Base-by-base conservation (phyloP, 1,140 invertebrate genomes). In the Zaprionus lachaisei region DNA sequence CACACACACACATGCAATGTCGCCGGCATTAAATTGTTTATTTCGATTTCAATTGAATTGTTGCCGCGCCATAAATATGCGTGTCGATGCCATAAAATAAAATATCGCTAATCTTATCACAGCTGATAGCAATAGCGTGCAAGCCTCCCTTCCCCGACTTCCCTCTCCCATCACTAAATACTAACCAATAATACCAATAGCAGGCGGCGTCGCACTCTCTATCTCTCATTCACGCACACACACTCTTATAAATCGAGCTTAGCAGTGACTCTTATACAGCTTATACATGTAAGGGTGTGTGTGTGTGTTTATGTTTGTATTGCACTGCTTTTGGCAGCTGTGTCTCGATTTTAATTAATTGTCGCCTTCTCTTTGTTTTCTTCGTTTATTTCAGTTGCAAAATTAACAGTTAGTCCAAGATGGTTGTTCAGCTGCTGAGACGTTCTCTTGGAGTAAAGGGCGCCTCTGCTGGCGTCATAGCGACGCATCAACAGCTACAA, bases 401-500 rank as follows among this genome's bases (percentile, higher is more conserved):
- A 75, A 75, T 38, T 24, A 56, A 72, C 47, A 31, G 72, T 63
- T 24, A 51, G 22, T 51, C 4, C 1, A 74, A 66, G 47, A 81
- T 81, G 79, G 75, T 66, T 70, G 70, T 76, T 20, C 70, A 78
- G 22, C 55, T 81, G 38, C 51, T 81, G 24, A 79, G 44, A 24
- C 72, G 68, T 58, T 60, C 79, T n/a, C 9, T 55, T 37, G 49
- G 37, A 20, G 5, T 79, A n/a, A 77, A 81, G 56, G 72, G 79
- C 28, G 77, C 79, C 34, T 76, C 79, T 31, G 68, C 67, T 28
- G 66, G 26, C n/a, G 66, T 20, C 14, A 55, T 60, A 17, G 38
- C 56, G 47, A 24, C 54, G 56, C 67, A 60, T 20, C 64, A 66
- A 61, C 71, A 70, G 55, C 83, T 80, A 34, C 83, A 87, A 56